Evolutionary conservation across 2,797 vertebrate species (phyloP).

Genomic region (Galago senegalensis): DNA sequence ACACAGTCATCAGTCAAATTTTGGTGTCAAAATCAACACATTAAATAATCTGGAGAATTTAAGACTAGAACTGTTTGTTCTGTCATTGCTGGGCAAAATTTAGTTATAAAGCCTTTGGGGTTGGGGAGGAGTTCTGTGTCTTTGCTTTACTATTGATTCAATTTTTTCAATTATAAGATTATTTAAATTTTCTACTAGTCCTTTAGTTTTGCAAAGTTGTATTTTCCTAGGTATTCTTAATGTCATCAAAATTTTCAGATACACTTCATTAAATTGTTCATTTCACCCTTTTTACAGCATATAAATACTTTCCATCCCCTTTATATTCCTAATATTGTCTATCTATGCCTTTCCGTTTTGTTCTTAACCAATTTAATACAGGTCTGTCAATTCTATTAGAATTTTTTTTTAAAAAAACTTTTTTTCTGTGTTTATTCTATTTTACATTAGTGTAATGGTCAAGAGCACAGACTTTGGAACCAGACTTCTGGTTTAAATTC

Average conservation of each 20-base stretch:
- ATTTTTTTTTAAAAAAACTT: not conserved
- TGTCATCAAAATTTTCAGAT: not conserved
- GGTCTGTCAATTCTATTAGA: not conserved
- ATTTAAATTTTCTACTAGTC: not conserved
- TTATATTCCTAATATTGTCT: not conserved
- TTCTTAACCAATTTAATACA: not conserved
- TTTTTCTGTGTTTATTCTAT: not conserved
- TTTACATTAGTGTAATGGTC: not conserved
- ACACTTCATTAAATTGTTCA: not conserved
- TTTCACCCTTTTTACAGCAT: not conserved
- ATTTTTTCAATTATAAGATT: not conserved
- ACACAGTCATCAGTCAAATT: not conserved
- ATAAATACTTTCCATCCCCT: not conserved
- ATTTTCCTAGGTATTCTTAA: not conserved
- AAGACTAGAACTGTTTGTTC: not conserved
- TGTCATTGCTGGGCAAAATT: not conserved
- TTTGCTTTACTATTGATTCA: not conserved
- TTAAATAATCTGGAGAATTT: not conserved
- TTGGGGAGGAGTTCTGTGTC: not conserved
- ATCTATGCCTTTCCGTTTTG: not conserved
- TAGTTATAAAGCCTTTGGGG: not conserved
- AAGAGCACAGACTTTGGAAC: not conserved
- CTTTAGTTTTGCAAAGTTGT: slow-evolving; percentile 5
- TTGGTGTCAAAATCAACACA: not conserved
- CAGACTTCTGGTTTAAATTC: not conserved